Conservation (phyloP, 2,113 vertebrate species). For the Porphyrio hochstetteri region DNA sequence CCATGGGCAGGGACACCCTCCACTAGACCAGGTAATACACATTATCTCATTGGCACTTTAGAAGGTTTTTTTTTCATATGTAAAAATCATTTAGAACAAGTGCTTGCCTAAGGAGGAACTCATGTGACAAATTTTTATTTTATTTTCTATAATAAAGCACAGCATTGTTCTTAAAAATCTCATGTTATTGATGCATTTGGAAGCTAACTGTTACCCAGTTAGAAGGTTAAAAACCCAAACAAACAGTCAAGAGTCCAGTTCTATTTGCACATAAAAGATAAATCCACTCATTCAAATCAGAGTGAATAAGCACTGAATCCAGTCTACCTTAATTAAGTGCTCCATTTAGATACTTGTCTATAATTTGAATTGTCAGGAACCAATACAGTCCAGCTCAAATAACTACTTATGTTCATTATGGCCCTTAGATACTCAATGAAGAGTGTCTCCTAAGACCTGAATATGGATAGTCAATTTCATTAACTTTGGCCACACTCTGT, state of each 20-base stretch:
- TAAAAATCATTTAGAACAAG: background rate
- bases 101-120: background rate
- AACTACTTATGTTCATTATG: background rate
- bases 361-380: background rate
- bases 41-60: background rate
- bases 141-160: background rate
- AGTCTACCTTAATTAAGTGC: background rate
- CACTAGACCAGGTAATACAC: no score
- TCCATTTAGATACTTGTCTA: background rate
- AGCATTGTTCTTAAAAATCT: background rate
- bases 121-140: accelerated
- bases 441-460: background rate
- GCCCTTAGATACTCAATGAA: background rate
- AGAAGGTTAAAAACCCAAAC: background rate
- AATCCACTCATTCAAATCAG: background rate
- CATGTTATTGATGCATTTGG: background rate
- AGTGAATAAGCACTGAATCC: background rate
- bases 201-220: background rate
- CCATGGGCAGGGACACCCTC: no score
- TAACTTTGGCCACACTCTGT: background rate
- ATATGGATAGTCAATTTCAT: background rate
- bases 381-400: background rate
- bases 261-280: background rate
- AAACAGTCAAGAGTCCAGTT: background rate
- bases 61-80: background rate